phyloP scores from a whole-genome alignment of 2,888 invertebrate genomes.

The Machimus rusticus region DNA sequence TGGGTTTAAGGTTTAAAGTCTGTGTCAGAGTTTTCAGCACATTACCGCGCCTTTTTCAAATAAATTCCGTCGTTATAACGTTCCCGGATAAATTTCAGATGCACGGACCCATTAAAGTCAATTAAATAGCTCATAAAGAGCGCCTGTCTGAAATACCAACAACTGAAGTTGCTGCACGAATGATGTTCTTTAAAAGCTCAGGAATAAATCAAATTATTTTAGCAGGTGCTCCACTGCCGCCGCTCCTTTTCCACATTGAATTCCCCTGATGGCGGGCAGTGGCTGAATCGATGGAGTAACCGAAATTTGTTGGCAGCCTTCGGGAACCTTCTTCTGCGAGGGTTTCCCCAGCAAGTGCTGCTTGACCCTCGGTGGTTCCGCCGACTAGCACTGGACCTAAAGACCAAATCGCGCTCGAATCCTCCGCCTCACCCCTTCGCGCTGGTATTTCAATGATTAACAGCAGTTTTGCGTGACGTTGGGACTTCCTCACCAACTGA shows the following conservation, averaged over 20 bases:
- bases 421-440: neutral
- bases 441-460: constrained; percentile 45
- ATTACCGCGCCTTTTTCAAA: neutral
- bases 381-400: neutral
- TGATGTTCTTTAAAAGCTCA: constrained; percentile 42
- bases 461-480: constrained; percentile 46
- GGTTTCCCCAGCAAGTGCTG: neutral
- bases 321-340: neutral
- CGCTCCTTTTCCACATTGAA: neutral
- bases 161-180: neutral
- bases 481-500: constrained; percentile 17
- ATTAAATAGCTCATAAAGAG: constrained; percentile 20
- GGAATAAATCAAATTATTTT: constrained; percentile 47
- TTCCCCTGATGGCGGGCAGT: neutral
- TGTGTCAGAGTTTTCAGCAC: neutral
- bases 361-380: neutral
- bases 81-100: neutral
- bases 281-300: constrained; percentile 24
- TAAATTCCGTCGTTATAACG: neutral
- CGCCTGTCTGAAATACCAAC: constrained; percentile 24
- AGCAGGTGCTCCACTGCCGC: constrained; percentile 23
- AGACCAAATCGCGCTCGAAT: neutral
- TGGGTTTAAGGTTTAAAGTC: neutral
- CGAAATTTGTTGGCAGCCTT: constrained; percentile 3
- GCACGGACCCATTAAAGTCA: neutral